Percentiles rank a stretch among this genome's conserved stretches.
These are phyloP conservation scores for Lytechinus variegatus DNA, from an alignment of 35 echinoderm and acorn worm species.

Conservation along the genomic window DNA sequence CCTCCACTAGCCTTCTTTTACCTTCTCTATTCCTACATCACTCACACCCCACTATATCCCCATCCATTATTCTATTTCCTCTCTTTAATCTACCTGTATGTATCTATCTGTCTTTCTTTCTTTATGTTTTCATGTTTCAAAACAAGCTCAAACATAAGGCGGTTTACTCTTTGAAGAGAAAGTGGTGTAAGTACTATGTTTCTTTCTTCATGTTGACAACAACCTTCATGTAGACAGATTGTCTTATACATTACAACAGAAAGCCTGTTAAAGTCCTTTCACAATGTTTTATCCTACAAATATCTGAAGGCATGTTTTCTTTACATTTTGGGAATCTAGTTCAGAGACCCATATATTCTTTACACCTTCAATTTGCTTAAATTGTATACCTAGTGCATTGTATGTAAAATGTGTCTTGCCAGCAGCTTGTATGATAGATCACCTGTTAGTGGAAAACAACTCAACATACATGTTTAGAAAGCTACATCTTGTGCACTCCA, in stretches of 20 bases:
- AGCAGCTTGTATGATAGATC: background rate
- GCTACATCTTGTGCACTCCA: background rate
- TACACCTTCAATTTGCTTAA: background rate
- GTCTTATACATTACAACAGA: background rate
- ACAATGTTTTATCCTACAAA: background rate
- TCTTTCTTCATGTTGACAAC: background rate
- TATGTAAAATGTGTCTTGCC: background rate
- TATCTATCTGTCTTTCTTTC: background rate
- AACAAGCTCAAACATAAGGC: background rate
- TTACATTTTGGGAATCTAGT: constrained; percentile 12
- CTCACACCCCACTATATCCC: background rate
- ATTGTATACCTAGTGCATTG: background rate
- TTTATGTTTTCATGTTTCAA: background rate
- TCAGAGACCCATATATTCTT: constrained; percentile 12
- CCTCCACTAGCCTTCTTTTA: too few species aligned
- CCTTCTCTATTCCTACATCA: background rate
- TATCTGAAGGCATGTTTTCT: background rate
- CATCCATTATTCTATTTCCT: background rate
- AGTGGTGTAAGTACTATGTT: background rate
- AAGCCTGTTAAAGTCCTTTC: background rate
- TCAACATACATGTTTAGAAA: background rate
- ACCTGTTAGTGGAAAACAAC: background rate
- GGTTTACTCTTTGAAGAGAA: background rate
- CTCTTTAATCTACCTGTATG: background rate
- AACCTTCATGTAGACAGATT: background rate